Base-by-base conservation (phyloP, 2,797 vertebrate genomes). In the Cetoscarus ocellatus region DNA sequence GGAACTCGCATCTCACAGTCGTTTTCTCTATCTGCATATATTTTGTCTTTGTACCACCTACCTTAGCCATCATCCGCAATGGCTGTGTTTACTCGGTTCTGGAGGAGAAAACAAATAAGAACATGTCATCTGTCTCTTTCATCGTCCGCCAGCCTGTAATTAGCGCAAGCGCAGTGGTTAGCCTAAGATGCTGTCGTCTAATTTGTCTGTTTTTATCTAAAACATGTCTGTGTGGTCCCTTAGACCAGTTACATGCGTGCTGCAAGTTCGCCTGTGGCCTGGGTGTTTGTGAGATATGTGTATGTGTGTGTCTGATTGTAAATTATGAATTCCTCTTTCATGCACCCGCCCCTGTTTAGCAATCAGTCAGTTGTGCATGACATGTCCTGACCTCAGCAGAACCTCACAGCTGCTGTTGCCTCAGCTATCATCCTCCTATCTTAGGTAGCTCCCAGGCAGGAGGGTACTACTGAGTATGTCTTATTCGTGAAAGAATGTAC, bases 151-250 rank as follows among this genome's bases (percentile, higher is more conserved):
- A 82, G 88, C 78, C 92, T 95, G 86, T 94, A 95, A 95, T 95
- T 94, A 93, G 86, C 67, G 56, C 89, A 77, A 86, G 88, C 88
- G 84, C 89, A 77, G 93, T 88, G 93, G 91, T 94, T 94, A 89
- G 88, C 88, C 91, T 78, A 52, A 86, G 89, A 93, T 73, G 86
- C 88, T 93, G 92, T 93, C 88, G 83, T 95, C 93, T 95, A 94
- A 95, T 94, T 95, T 95, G 94, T 94, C 94, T 92, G 91, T 92
- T 91, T 94, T 94, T 92, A 93, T 94, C 90, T 92, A 84, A 93
- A 93, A 94, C 92, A 93, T 88, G 91, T 92, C 93, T 92, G 92
- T 94, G 93, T 95, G 93, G 94, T 93, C 93, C 91, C 86, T 72
- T 19, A 61, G 83, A 79, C 70, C 0, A 48, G 73, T 55, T 86